Conservation (phyloP, 2,113 vertebrate species). For the Delphinus delphis region DNA sequence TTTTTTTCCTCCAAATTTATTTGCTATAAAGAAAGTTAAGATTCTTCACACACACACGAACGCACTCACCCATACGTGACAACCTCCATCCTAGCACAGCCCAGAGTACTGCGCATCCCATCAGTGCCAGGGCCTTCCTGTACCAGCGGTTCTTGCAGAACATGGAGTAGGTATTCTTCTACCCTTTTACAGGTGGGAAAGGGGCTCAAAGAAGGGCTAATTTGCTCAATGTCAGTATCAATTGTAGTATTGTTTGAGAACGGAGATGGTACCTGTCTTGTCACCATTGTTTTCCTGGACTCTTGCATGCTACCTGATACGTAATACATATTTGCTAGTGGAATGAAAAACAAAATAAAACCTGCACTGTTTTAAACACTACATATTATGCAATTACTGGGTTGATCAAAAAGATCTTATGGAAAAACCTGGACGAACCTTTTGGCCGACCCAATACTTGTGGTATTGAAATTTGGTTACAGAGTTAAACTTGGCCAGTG, state of each 20-base stretch:
- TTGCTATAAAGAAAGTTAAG: conserved; percentile 23
- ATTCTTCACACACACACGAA: neutral
- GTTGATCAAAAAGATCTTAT: too few species aligned
- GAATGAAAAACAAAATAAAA: neutral
- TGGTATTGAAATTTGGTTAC: neutral
- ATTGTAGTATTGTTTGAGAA: neutral
- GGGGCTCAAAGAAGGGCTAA: neutral
- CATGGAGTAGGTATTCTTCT: neutral
- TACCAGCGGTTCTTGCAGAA: neutral
- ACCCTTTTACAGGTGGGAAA: neutral
- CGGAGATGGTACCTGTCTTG: neutral
- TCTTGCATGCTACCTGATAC: neutral
- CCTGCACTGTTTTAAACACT: neutral
- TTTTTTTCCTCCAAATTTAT: neutral
- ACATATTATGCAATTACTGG: neutral
- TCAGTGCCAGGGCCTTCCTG: neutral
- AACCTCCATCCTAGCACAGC: neutral
- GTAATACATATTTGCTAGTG: neutral
- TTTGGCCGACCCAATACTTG: neutral
- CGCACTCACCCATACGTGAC: neutral
- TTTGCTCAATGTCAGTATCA: neutral
- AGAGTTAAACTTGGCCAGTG: neutral
- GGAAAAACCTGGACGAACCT: too few species aligned
- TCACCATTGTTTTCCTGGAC: neutral
- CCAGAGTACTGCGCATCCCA: neutral